Evolutionary conservation across 1,140 invertebrate genomes (phyloP).

Genomic region (Phenacoccus solenopsis): DNA sequence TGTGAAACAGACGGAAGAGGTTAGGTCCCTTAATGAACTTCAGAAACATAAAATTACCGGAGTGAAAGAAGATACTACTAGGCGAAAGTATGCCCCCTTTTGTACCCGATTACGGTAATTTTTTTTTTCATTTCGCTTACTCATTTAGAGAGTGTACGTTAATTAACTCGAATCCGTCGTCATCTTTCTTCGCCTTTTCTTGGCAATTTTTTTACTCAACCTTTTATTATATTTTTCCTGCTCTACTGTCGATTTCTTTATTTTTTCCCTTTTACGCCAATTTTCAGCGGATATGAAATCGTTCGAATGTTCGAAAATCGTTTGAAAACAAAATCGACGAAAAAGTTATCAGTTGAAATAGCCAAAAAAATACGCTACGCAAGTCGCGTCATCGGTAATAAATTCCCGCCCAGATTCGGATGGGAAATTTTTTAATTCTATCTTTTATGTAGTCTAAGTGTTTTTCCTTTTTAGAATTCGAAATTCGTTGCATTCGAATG

Average conservation of each 20-base stretch:
- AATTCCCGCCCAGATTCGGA: not conserved
- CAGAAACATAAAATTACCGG: slow-evolving; percentile 16
- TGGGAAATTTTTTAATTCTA: not conserved
- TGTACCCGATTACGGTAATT: not conserved
- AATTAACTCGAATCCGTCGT: not conserved
- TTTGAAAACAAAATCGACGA: not conserved
- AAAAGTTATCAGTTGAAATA: not conserved
- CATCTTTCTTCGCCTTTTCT: not conserved
- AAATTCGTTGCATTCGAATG: not conserved
- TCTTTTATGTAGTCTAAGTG: not conserved
- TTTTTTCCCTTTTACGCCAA: no score
- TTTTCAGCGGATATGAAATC: no score
- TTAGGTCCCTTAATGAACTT: slow-evolving; percentile 16
- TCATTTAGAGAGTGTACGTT: not conserved
- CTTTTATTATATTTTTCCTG: no score
- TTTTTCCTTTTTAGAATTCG: not conserved
- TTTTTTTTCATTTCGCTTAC: not conserved
- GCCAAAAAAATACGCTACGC: not conserved
- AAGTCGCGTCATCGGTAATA: not conserved
- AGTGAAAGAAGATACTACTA: slow-evolving; percentile 9
- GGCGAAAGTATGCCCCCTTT: not conserved
- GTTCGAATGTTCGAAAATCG: no score
- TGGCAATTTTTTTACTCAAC: no score
- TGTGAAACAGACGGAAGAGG: slow-evolving; percentile 15
- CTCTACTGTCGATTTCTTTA: no score